Evolutionary conservation across 2,888 invertebrate genomes (phyloP), one percentile per base, ranked within the genome.

Genomic region (Agrochola litura): DNA sequence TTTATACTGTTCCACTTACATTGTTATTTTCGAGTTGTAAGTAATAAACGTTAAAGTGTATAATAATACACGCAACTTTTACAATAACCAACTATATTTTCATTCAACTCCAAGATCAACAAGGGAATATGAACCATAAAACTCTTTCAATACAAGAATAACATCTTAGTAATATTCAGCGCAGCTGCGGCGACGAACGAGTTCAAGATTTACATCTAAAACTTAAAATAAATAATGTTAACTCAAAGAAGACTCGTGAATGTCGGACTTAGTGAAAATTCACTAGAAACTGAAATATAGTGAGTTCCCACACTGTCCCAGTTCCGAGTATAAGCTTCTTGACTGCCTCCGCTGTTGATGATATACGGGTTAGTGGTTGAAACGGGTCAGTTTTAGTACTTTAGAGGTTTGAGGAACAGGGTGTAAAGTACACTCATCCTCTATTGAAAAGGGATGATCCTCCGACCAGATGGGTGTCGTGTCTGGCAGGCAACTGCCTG

Each of bases 311-410:
- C 88, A 76, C 86, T 86, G 92, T 87, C 88, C 89, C 80, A 92
- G 88, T 91, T 90, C 87, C 71, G 67, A 83, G 84, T 88, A 88
- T 92, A 92, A 92, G 93, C 92, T 91, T 90, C 90, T 92, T 91
- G 90, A 88, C 90, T 89, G 77, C 72, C 71, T 77, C 76, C 79
- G n/a, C 30, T 68, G 68, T 60, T 76, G 68, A 46, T 10, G 52
- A 74, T 65, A 82, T 77, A 89, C 77, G 67, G 43, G 12, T 9
- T 10, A 4, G 46, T 19, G 46, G n/a, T 73, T 69, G 68, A n/a
- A 46, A 64, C 83, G 25, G 60, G 41, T 9, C 68, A n/a, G 56
- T 52, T 22, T 22, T 22, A 22, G 19, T 37, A 37, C 37, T 3
- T 37, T 37, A 37, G 37, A 43, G 43, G 9, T 6, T 9, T 43